Conservation (phyloP, 2,888 invertebrate genomes). For the Taphrorychus bicolor region DNA sequence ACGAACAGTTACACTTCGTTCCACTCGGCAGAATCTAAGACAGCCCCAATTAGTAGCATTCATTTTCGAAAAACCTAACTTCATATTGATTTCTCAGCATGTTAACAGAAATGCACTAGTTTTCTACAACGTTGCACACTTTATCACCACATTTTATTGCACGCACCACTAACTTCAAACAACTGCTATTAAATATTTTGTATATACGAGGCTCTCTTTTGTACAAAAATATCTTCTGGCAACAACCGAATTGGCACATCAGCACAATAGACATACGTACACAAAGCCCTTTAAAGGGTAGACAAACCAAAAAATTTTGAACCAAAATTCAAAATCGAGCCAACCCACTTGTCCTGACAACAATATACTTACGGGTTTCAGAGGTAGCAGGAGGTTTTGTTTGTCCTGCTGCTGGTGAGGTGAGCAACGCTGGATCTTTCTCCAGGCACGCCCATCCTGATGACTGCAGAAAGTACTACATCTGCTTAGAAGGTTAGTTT, state of each 20-base stretch:
- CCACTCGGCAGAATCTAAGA: not conserved
- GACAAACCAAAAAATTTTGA: not conserved
- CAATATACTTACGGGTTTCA: conserved; percentile 57
- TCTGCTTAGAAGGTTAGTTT: conserved; percentile 79
- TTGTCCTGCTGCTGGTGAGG: conserved; percentile 75
- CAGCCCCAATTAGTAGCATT: not conserved
- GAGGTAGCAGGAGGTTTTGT: conserved; percentile 89
- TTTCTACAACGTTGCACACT: not conserved
- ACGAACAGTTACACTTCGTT: not conserved
- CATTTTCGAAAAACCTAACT: not conserved
- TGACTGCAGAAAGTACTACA: conserved; percentile 94
- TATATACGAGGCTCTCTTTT: not conserved
- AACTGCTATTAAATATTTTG: not conserved
- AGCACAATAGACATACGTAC: not conserved
- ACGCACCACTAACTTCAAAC: not conserved
- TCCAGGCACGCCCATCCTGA: conserved; percentile 94
- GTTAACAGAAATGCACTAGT: not conserved
- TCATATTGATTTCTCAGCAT: not conserved
- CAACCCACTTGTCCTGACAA: conserved; percentile 30
- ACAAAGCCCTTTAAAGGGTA: not conserved
- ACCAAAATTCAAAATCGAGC: conserved; percentile 35
- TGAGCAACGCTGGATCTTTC: conserved; percentile 86
- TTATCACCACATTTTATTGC: not conserved
- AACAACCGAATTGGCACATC: conserved; percentile 1
- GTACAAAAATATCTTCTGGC: no score